phyloP scores from a whole-genome alignment of 1,140 invertebrate species.

The Dinothrombium tinctorium region DNA sequence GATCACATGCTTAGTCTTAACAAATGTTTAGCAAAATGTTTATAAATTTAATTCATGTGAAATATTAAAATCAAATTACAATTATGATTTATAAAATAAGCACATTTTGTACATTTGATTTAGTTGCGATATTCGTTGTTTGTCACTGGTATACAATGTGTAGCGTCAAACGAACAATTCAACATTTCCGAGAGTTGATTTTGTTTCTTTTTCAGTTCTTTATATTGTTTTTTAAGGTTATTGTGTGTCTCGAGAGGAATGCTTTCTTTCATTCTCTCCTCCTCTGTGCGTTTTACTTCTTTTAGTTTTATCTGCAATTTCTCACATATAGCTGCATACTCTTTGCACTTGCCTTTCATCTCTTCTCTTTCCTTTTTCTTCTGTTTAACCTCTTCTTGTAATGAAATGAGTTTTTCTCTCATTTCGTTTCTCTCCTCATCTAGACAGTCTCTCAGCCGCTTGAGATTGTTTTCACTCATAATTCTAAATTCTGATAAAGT shows the following conservation, averaged over 20 bases:
- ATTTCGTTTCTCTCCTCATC: constrained; percentile 10
- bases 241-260: neutral
- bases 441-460: neutral
- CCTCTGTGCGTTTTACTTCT: neutral
- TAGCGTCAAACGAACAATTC: neutral
- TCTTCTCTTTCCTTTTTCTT: neutral
- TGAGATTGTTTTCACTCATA: constrained; percentile 1
- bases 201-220: constrained; percentile 3
- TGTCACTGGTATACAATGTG: no score
- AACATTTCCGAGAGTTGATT: neutral
- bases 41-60: no score
- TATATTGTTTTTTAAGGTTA: constrained; percentile 2
- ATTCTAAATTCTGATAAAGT: constrained; percentile 2
- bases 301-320: constrained; percentile 1
- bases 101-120: no score
- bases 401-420: neutral
- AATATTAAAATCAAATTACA: no score
- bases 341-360: neutral
- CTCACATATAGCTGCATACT: neutral
- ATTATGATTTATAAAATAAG: no score
- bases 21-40: no score
- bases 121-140: no score
- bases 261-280: neutral
- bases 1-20: no score
- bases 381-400: constrained; percentile 1